These are phyloP conservation scores for Nycticryphes semicollaris DNA, from an alignment of 2,113 vertebrate genomes.

Conservation along the genomic window DNA sequence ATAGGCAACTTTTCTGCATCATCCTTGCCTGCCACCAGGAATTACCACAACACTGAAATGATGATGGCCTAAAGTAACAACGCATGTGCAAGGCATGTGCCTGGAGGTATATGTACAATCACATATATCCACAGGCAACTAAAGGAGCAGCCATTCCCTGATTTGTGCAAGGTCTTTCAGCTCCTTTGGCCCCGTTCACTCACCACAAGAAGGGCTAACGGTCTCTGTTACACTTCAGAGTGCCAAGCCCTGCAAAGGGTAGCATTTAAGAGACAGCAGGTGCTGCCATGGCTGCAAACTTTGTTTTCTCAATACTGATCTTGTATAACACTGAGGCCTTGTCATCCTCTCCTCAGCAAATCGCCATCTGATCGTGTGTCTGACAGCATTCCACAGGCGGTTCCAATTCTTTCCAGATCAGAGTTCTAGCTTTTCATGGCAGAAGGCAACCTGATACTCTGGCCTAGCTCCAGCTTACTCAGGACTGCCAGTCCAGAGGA, in stretches of 20 bases:
- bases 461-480: background rate
- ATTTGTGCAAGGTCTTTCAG: background rate
- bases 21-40: background rate
- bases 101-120: background rate
- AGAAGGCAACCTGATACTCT: constrained; percentile 45
- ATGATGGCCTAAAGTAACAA: background rate
- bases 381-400: constrained; percentile 14
- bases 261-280: background rate
- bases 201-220: background rate
- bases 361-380: background rate
- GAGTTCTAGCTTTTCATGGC: constrained; percentile 68
- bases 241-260: background rate
- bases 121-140: background rate
- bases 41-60: background rate
- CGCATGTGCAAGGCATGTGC: accelerated
- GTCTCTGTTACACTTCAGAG: background rate
- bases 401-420: constrained; percentile 81
- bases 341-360: background rate
- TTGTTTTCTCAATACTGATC: constrained; percentile 53
- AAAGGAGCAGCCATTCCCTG: background rate
- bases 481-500: background rate
- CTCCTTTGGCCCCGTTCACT: background rate
- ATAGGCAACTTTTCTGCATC: background rate
- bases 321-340: background rate
- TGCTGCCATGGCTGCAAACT: constrained; percentile 48